Evolutionary conservation across 2,113 vertebrate species (phyloP).

Genomic region (Indicator indicator): DNA sequence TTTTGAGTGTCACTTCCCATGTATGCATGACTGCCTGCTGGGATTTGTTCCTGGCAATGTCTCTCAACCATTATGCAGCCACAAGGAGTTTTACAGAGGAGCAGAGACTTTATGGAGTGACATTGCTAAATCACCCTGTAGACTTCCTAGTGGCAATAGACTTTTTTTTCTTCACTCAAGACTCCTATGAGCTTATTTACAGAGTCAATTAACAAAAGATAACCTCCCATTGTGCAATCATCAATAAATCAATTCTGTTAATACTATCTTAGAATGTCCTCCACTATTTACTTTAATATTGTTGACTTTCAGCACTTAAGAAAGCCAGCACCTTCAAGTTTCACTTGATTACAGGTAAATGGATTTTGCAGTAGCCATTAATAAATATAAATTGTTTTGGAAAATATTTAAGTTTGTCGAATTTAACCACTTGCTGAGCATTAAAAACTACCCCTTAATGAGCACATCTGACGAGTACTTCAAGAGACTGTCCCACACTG

Average conservation of each 20-base stretch:
- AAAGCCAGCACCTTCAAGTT: constrained; percentile 67
- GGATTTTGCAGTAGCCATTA: constrained; percentile 72
- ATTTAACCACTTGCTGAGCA: constrained; percentile 43
- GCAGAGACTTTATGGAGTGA: neutral
- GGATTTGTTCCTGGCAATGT: neutral
- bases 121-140: neutral
- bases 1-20: neutral
- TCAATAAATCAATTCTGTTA: constrained; percentile 87
- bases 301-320: constrained; percentile 79
- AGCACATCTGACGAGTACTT: neutral
- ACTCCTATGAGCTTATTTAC: constrained; percentile 77
- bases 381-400: constrained; percentile 65
- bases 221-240: constrained; percentile 85
- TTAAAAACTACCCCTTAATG: neutral
- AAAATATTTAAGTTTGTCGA: constrained; percentile 63
- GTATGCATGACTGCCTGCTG: neutral
- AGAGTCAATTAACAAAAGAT: constrained; percentile 86
- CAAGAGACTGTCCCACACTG: neutral
- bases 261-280: constrained; percentile 83
- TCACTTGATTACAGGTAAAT: constrained; percentile 64
- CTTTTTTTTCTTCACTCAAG: neutral
- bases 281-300: constrained; percentile 81
- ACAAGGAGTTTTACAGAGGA: neutral
- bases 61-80: neutral
- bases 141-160: constrained; percentile 37